A percentile compares a stretch with the other conserved stretches of the same genome.
Evolutionary conservation across 2,888 invertebrate genomes (phyloP).

Genomic region (Onthophagus sagittarius): DNA sequence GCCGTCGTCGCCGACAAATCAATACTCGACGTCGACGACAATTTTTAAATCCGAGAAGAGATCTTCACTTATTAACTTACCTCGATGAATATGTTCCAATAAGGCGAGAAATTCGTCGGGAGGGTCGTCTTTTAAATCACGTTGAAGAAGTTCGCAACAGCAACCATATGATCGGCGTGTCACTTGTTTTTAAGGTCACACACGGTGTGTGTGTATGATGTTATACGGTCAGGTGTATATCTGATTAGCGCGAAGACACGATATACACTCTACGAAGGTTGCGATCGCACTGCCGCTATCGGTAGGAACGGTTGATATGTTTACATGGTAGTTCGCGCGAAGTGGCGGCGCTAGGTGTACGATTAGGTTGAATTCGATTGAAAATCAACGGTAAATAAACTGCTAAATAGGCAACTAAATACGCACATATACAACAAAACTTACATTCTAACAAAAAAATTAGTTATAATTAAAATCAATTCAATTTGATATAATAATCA

Average conservation of each 20-base stretch:
- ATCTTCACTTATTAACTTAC: neutral
- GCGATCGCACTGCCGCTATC: neutral
- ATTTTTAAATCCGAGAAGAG: neutral
- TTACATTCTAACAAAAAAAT: too few species aligned
- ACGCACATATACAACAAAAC: too few species aligned
- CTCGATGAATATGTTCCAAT: neutral
- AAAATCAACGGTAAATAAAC: too few species aligned
- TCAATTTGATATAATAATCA: too few species aligned
- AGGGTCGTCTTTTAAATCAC: neutral
- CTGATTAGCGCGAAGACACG: neutral
- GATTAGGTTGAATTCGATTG: neutral
- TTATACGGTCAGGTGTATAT: neutral
- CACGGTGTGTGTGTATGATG: neutral
- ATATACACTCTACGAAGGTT: neutral
- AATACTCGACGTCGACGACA: neutral
- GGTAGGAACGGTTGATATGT: neutral
- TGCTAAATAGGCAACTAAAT: too few species aligned
- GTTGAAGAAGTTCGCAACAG: neutral
- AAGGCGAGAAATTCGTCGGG: neutral
- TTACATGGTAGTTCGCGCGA: neutral
- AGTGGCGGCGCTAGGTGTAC: neutral
- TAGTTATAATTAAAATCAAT: too few species aligned
- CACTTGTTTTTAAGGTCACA: neutral
- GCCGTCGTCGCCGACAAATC: neutral
- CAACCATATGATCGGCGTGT: neutral